These are phyloP conservation scores for Habrosyne pyritoides DNA, from an alignment of 2,888 invertebrate genomes.

Conservation along the genomic window DNA sequence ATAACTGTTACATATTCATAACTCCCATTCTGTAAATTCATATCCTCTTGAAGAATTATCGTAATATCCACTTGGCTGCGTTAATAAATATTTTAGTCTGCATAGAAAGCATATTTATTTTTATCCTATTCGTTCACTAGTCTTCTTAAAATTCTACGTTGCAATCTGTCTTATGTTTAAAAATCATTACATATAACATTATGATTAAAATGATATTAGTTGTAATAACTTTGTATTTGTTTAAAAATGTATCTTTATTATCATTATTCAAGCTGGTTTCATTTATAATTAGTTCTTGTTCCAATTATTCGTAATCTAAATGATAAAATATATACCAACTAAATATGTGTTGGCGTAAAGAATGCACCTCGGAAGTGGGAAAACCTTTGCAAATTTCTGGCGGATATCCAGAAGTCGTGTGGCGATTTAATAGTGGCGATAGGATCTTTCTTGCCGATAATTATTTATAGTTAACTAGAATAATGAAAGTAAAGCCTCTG, in stretches of 20 bases:
- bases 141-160: no score
- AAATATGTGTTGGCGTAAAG: slow-evolving; percentile 37
- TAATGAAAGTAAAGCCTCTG: no score
- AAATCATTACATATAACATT: no score
- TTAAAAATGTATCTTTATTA: no score
- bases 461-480: slow-evolving; percentile 39
- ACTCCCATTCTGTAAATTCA: slow-evolving; percentile 7
- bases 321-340: slow-evolving; percentile 15
- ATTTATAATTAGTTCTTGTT: no score
- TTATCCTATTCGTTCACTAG: not conserved
- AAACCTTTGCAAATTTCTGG: slow-evolving; percentile 58
- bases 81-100: not conserved
- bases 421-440: slow-evolving; percentile 29
- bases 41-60: not conserved
- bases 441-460: slow-evolving; percentile 32
- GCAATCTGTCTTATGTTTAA: no score
- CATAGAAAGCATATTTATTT: not conserved
- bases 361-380: slow-evolving; percentile 74
- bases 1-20: slow-evolving; percentile 7
- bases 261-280: no score
- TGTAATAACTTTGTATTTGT: no score
- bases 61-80: not conserved
- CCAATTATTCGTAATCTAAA: no score
- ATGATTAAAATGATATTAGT: no score
- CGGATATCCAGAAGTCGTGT: slow-evolving; percentile 54